phyloP scores from a whole-genome alignment of 1,140 invertebrate species.

The Agrilus planipennis region DNA sequence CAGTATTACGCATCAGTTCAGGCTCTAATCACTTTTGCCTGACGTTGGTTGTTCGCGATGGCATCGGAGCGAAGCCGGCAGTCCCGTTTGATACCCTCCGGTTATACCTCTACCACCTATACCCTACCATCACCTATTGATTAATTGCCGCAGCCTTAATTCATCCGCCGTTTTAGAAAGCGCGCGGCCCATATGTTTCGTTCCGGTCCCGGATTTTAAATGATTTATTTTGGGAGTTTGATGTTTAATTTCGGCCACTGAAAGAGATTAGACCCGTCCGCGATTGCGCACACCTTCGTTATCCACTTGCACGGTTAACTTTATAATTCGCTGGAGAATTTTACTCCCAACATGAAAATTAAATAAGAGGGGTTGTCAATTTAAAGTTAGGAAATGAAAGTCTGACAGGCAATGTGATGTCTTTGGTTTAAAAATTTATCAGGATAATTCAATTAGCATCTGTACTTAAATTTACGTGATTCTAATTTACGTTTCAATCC shows the following conservation, averaged over 20 bases:
- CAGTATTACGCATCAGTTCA: slow-evolving; percentile 16
- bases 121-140: slow-evolving; percentile 12
- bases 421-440: no score
- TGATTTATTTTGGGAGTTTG: slow-evolving; percentile 12
- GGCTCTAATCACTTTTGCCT: slow-evolving; percentile 16
- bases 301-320: slow-evolving; percentile 2
- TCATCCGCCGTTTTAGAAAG: slow-evolving; percentile 14
- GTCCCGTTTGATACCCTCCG: not conserved
- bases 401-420: no score
- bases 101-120: not conserved
- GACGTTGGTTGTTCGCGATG: slow-evolving; percentile 13
- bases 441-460: no score
- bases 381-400: no score
- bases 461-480: no score
- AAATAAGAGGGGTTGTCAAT: not conserved
- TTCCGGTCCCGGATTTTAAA: slow-evolving; percentile 9
- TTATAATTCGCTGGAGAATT: not conserved
- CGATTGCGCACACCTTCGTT: slow-evolving; percentile 1
- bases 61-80: slow-evolving; percentile 1
- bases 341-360: not conserved
- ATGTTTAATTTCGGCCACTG: slow-evolving; percentile 4
- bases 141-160: slow-evolving; percentile 17
- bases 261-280: no score
- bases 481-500: no score
- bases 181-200: slow-evolving; percentile 11